These are phyloP conservation scores for Conus canariensis DNA, from an alignment of 2,888 invertebrate genomes.

Conservation along the genomic window DNA sequence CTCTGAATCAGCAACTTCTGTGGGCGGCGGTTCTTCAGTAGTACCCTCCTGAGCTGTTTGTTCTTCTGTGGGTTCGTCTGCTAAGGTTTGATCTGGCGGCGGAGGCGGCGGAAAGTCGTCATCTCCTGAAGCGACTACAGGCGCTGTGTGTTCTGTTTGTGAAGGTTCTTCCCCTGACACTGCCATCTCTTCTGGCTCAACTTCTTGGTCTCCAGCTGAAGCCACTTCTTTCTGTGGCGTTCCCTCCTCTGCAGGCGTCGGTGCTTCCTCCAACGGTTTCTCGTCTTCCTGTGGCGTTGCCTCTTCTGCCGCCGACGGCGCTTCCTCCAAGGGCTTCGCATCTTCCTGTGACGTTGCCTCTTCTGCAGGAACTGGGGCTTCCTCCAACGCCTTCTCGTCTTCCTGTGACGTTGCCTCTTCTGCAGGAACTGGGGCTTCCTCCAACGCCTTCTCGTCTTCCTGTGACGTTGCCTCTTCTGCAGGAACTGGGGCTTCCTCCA, in stretches of 20 bases:
- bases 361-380: no score
- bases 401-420: not conserved
- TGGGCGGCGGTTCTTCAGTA: not conserved
- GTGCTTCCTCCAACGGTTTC: not conserved
- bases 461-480: not conserved
- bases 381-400: not conserved
- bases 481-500: not conserved
- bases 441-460: not conserved
- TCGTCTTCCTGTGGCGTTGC: not conserved
- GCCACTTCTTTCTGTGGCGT: not conserved
- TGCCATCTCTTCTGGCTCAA: not conserved
- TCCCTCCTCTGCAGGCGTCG: not conserved
- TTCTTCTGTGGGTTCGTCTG: not conserved
- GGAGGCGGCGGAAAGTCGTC: not conserved
- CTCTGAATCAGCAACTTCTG: not conserved
- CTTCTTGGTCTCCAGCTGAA: not conserved
- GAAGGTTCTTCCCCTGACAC: not conserved
- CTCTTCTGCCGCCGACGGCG: no score
- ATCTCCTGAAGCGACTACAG: not conserved
- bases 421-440: not conserved
- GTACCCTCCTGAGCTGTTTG: not conserved
- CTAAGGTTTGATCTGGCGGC: not conserved
- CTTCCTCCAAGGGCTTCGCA: no score
- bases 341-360: not conserved
- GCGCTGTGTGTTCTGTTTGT: not conserved